Conservation (phyloP, 64 coral and sea anemone species). For the Stichodactyla helianthus region DNA sequence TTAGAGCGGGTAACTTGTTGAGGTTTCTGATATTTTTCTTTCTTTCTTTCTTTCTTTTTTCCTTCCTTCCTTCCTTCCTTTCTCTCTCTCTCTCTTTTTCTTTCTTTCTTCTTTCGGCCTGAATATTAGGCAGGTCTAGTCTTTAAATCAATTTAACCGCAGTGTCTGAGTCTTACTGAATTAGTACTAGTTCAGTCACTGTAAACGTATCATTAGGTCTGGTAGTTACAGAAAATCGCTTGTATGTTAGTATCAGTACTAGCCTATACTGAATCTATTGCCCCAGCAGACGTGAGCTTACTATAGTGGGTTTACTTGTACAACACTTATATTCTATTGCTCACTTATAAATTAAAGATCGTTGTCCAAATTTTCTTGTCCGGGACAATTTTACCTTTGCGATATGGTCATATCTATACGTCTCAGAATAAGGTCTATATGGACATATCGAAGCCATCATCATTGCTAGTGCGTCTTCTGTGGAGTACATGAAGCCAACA, state of each 20-base stretch:
- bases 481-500: background rate
- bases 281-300: background rate
- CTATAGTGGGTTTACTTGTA: background rate
- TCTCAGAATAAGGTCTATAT: background rate
- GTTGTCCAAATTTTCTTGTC: background rate
- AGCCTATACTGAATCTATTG: background rate
- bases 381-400: background rate
- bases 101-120: too few species aligned
- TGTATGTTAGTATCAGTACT: background rate
- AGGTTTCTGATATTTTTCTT: too few species aligned
- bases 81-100: too few species aligned
- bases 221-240: background rate
- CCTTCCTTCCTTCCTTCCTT: too few species aligned
- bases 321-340: background rate
- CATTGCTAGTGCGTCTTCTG: background rate
- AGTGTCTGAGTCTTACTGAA: too few species aligned
- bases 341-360: background rate
- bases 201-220: background rate
- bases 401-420: background rate
- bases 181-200: background rate
- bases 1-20: background rate
- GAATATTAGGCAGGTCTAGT: too few species aligned
- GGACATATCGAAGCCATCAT: background rate
- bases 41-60: too few species aligned
- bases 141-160: too few species aligned